Evolutionary conservation across 2,113 vertebrate genomes (phyloP), one percentile per base, ranked within the genome.

Genomic region (Aptenodytes forsteri): DNA sequence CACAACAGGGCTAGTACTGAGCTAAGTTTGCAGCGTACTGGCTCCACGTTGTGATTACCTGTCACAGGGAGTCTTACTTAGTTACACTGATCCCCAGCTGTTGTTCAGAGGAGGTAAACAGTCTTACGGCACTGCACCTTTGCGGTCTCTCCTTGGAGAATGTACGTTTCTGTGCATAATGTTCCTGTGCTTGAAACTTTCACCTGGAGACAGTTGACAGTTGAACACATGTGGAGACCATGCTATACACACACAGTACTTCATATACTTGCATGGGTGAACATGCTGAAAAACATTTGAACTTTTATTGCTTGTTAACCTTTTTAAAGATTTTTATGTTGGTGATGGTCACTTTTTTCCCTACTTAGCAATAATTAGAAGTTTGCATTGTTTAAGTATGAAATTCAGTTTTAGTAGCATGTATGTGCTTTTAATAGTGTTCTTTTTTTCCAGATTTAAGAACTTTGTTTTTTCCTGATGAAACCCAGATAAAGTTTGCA

Each of bases 401-500:
- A 59, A 83, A n/a, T 81, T 85, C 36, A 34, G 5, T n/a, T 89
- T 78, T 26, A 64, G 25, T 59, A 70, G 44, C 3, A 0, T 82
- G 3, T 75, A 22, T n/a, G n/a, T 83, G 64, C 91, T 93, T 95
- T 95, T 91, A 90, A 67, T 59, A 56, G 73, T 89, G 55, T 54
- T 67, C 21, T 90, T 80, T 91, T 55, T 71, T 81, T 16, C 66
- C 77, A 93, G 71, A 72, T 92, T 58, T 92, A 78, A 93, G 77
- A 87, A 86, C 47, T 93, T 91, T 61, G 21, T 44, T 93, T 95
- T 94, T 81, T 46, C 73, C 29, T 56, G 38, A 32, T 95, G 93
- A 97, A 93, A 95, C 32, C 7, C 42, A 94, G 65, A 64, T 61
- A 46, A 96, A 90, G 67, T 79, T 94, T 86, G 78, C 75, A 82